Base-by-base conservation (phyloP, 2,113 vertebrate species). In the Entelurus aequoreus region DNA sequence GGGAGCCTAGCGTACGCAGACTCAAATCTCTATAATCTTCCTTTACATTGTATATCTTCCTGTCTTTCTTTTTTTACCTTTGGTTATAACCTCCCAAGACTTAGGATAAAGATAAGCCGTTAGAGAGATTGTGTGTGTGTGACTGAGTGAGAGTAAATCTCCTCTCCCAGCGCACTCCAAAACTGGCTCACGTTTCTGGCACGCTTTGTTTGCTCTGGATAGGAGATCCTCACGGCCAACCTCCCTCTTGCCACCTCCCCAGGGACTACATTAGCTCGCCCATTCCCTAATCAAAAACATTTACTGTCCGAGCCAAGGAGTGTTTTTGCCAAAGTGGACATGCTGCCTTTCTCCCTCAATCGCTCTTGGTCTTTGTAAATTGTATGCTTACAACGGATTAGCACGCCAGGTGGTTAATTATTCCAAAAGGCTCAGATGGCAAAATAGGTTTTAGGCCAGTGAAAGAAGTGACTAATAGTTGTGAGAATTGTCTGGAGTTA, bases 161-260 rank as follows among this genome's bases (percentile, higher is more conserved):
- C 2, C 44, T 28, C 62, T 60, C 62, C 57, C 53, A 28, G 48
- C 19, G 37, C 35, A 11, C 62, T 63, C 66, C 48, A 49, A 60
- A 65, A 47, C 74, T 69, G 66, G 76, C 78, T 75, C 71, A 79
- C 66, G 75, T 67, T 52, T 65, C 60, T 71, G 63, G 71, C 72
- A 76, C 65, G 62, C 67, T 74, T 54, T 36, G 48, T 68, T 59
- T 72, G 65, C 72, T 71, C 74, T 63, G 74, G 64, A 69, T 65
- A 62, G 60, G 55, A 77, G 85, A 83, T 80, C 86, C 70, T 60
- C 75, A 81, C 77, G 84, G 77, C 77, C 79, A 57, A 66, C 66
- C 68, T 65, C 60, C 71, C 60, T 73, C 71, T 7, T n/a, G 63
- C 60, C 65, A 42, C 51, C 56, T 68, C 71, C 74, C 74, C 59